These are phyloP conservation scores for Periplaneta americana DNA, from an alignment of 1,140 invertebrate species.

Conservation along the genomic window DNA sequence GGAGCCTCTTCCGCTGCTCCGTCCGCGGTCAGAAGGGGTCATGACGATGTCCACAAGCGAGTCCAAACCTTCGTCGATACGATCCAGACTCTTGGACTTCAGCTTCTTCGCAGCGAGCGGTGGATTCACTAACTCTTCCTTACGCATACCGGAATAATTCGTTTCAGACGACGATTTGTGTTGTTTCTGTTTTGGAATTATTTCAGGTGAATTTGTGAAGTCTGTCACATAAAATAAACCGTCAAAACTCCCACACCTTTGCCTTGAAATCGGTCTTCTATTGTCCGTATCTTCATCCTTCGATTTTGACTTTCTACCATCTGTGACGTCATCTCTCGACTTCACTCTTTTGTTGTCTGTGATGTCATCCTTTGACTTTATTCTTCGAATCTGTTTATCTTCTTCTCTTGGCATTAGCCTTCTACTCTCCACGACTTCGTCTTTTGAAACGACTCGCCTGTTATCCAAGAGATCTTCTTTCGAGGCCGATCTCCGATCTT, in stretches of 20 bases:
- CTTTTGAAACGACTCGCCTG: not conserved
- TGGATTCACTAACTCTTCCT: not conserved
- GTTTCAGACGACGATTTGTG: not conserved
- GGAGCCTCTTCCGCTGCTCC: conserved; percentile 11
- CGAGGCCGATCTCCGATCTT: too few species aligned
- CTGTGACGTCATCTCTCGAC: not conserved
- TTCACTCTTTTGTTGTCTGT: not conserved
- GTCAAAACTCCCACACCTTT: conserved; percentile 3
- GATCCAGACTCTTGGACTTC: conserved; percentile 62
- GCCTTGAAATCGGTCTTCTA: not conserved
- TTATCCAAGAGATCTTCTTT: not conserved
- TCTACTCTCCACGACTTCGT: not conserved
- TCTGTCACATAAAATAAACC: not conserved
- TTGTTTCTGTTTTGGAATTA: not conserved
- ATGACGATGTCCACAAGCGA: conserved; percentile 65
- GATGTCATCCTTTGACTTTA: not conserved
- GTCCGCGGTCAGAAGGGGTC: conserved; percentile 34
- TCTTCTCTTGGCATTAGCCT: not conserved
- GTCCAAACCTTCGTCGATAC: conserved; percentile 68
- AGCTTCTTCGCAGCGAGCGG: not conserved
- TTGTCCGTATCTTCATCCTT: not conserved
- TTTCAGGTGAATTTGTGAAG: not conserved
- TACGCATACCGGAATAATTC: not conserved
- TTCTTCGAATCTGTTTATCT: not conserved
- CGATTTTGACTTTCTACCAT: not conserved